phyloP scores from a whole-genome alignment of 2,797 vertebrate genomes.

The Rhyacichthys aspro region DNA sequence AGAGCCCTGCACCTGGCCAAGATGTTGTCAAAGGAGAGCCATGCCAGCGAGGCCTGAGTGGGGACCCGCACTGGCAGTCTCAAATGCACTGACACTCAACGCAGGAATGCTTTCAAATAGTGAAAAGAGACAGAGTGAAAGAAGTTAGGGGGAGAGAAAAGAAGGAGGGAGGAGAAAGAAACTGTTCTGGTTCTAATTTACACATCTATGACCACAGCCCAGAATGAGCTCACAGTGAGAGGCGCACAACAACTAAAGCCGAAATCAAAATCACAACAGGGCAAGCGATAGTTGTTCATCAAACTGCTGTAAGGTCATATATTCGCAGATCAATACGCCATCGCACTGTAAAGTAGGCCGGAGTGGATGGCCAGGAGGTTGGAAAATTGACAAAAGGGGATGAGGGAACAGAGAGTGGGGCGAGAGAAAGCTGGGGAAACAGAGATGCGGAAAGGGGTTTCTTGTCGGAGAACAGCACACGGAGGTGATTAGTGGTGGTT shows the following conservation, averaged over 20 bases:
- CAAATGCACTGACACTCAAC: slow-evolving; percentile 67
- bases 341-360: slow-evolving; percentile 42
- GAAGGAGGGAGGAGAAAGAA: slow-evolving; percentile 62
- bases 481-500: slow-evolving; percentile 78
- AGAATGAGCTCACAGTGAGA: slow-evolving; percentile 79
- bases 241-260: slow-evolving; percentile 69
- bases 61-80: slow-evolving; percentile 50
- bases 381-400: slow-evolving; percentile 41
- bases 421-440: slow-evolving; percentile 55
- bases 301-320: slow-evolving; percentile 37
- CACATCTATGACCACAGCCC: slow-evolving; percentile 80
- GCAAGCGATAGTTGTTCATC: slow-evolving; percentile 37
- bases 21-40: slow-evolving; percentile 51
- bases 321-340: slow-evolving; percentile 39
- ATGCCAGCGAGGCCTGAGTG: slow-evolving; percentile 43
- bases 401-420: slow-evolving; percentile 25
- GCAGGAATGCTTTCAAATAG: slow-evolving; percentile 76
- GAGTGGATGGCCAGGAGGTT: slow-evolving; percentile 27
- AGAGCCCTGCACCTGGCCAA: slow-evolving; percentile 74
- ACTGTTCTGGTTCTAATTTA: slow-evolving; percentile 83
- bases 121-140: slow-evolving; percentile 68
- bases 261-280: slow-evolving; percentile 38
- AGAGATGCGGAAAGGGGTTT: slow-evolving; percentile 58
- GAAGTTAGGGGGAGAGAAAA: slow-evolving; percentile 34
- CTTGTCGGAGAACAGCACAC: slow-evolving; percentile 70